Base-by-base conservation (phyloP, 2,113 vertebrate genomes). In the Typhlomys cinereus region DNA sequence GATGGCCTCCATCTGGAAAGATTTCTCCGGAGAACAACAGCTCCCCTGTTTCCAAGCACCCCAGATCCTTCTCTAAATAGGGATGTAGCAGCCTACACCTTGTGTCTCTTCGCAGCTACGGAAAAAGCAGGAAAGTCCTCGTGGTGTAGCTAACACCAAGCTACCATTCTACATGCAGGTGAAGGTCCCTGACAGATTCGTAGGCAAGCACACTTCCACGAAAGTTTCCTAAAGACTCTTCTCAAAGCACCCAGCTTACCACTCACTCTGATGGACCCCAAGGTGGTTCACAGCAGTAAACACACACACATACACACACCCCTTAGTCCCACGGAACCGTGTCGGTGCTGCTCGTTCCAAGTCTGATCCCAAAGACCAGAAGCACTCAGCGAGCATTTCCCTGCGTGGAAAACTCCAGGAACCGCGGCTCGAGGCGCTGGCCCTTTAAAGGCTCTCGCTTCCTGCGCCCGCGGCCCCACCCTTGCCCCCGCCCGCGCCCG, bases 401-500 rank as follows among this genome's bases (percentile, higher is more conserved):
- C 29, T 0, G n/a, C 61, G 27, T 3, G 31, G 21, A 18, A 7
- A 27, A 64, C 50, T 0, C n/a, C 52, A 0, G 41, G 76, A 75
- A 62, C 17, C 67, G 46, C 14, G 36, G 64, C 81, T 20, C 29
- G 57, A 57, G 57, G 74, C 81, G 86, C 95, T 81, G 95, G 96
- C 96, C 94, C 97, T 97, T 97, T 97, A 97, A 97, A 95, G 78
- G 83, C 78, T 13, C 92, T 10, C 0, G 95, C 93, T 96, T 96
- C 95, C 96, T 95, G 93, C 54, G 69, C 90, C 70, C 66, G 57
- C 85, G 48, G 94, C 88, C 95, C 95, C 96, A 67, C 96, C 95
- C 94, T 46, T 18, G 85, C 95, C 81, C 73, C 86, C 10, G 81
- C 94, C 74, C 13, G 86, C 93, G 31, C 95, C 89, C 73, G 92